phyloP scores from a whole-genome alignment of 2,113 vertebrate species.

The Excalfactoria chinensis region DNA sequence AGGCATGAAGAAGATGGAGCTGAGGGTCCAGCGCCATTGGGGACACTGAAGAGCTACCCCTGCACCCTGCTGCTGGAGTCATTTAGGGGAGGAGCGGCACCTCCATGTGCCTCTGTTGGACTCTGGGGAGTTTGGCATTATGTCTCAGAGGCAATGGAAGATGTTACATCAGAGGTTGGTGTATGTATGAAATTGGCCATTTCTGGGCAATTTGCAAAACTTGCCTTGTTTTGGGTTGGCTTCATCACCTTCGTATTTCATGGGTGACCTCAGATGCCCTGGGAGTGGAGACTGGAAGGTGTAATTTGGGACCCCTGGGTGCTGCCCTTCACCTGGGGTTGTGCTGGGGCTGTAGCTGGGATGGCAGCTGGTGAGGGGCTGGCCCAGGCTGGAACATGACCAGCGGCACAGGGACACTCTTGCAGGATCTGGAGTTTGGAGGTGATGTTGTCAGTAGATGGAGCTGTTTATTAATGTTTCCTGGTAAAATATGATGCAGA shows the following conservation, averaged over 20 bases:
- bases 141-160: background rate
- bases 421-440: background rate
- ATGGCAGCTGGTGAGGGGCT: fast-evolving
- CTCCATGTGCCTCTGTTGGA: background rate
- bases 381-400: fast-evolving
- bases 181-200: background rate
- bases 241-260: background rate
- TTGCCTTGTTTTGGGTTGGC: background rate
- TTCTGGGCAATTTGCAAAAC: background rate
- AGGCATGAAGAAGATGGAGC: no score
- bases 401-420: background rate
- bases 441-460: constrained; percentile 70
- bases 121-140: background rate
- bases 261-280: background rate
- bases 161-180: background rate
- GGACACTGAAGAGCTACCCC: background rate
- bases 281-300: no score
- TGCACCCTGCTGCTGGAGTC: background rate
- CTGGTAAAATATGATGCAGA: background rate
- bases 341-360: background rate
- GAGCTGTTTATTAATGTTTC: constrained; percentile 73
- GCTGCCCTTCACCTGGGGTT: background rate
- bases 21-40: background rate
- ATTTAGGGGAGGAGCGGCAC: fast-evolving
- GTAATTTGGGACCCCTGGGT: background rate